Evolutionary conservation across 2,113 vertebrate genomes (phyloP).

Genomic region (Brienomyrus longianalis): DNA sequence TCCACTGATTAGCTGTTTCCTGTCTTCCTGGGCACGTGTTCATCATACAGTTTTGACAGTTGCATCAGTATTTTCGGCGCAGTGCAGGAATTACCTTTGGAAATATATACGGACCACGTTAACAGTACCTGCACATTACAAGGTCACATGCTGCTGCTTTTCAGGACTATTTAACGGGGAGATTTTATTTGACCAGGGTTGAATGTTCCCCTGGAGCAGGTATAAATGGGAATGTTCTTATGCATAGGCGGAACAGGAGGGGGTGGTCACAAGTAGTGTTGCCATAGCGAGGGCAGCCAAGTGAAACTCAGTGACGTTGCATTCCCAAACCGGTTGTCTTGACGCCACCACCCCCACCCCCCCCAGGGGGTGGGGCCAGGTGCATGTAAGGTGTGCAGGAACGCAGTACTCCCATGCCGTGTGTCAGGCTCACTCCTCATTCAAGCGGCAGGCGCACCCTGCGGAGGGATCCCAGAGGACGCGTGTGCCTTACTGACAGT

Average conservation of each 20-base stretch:
- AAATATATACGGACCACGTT: background rate
- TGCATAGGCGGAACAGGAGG: background rate
- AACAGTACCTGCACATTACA: background rate
- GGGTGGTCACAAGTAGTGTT: background rate
- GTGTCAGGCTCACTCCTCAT: background rate
- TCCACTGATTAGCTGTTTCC: background rate
- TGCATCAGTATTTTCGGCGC: background rate
- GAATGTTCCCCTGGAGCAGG: background rate
- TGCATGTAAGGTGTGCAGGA: conserved; percentile 21
- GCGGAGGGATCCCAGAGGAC: background rate
- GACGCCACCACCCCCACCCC: background rate
- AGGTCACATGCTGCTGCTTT: background rate
- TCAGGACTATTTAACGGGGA: background rate
- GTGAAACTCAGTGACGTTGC: background rate
- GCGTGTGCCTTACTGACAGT: background rate
- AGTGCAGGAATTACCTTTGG: background rate
- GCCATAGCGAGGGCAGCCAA: background rate
- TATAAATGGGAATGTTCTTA: background rate
- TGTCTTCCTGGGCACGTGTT: background rate
- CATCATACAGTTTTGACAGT: background rate
- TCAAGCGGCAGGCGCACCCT: background rate
- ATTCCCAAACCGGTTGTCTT: background rate
- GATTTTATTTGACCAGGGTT: background rate
- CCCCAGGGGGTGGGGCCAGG: conserved; percentile 13
- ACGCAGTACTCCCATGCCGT: background rate